Percentiles rank a stretch among this genome's conserved stretches.
These are phyloP conservation scores for Phallusia fumigata DNA, from an alignment of 23 tunicate genomes.

Conservation along the genomic window DNA sequence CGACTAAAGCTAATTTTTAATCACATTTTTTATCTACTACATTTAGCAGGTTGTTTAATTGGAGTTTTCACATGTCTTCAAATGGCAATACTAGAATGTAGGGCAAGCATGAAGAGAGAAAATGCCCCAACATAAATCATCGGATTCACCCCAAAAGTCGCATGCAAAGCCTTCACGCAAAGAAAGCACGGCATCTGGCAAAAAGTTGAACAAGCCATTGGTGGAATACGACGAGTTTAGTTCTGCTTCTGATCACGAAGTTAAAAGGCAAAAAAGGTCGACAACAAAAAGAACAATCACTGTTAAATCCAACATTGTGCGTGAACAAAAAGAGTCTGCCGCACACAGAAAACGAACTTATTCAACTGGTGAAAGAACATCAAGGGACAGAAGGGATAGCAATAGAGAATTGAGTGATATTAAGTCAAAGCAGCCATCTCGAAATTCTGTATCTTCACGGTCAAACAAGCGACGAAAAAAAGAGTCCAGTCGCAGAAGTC, in stretches of 20 bases:
- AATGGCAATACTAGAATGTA: not conserved
- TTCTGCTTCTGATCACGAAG: not conserved
- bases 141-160: constrained; percentile 21
- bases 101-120: constrained; percentile 27
- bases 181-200: not conserved
- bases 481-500: not conserved
- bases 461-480: not conserved
- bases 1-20: too few relatives aligned
- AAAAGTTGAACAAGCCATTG: not conserved
- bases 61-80: not conserved
- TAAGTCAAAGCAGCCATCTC: not conserved
- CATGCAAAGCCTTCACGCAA: not conserved
- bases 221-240: constrained; percentile 2
- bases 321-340: not conserved
- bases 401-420: not conserved
- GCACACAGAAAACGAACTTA: not conserved
- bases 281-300: not conserved
- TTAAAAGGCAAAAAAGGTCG: not conserved
- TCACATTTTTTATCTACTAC: too few relatives aligned
- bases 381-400: not conserved
- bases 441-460: not conserved
- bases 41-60: too few relatives aligned
- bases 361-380: not conserved
- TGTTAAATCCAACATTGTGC: not conserved
- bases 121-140: constrained; percentile 30